phyloP scores from a whole-genome alignment of 2,888 invertebrate species.

The Liposcelis brunnea region DNA sequence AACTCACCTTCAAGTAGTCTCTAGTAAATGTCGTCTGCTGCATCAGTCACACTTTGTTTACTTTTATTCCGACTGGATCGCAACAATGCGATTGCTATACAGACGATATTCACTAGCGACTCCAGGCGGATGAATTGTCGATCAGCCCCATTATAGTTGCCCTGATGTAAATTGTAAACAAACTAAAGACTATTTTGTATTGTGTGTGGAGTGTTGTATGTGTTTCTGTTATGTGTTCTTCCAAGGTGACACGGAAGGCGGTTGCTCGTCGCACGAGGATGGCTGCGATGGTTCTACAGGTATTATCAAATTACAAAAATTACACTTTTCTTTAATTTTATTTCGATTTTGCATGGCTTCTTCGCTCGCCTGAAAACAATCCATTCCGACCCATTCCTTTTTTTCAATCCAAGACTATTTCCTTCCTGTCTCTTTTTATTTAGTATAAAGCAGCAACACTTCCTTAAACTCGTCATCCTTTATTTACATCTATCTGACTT shows the following conservation, averaged over 20 bases:
- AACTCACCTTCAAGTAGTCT: too few relatives aligned
- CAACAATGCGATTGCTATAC: too few relatives aligned
- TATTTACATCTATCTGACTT: too few relatives aligned
- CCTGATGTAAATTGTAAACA: too few relatives aligned
- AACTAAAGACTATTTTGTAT: too few relatives aligned
- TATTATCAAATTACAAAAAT: slow-evolving; percentile 26
- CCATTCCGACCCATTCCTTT: not conserved
- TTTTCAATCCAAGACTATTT: not conserved
- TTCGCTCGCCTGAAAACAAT: slow-evolving; percentile 8
- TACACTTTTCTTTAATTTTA: slow-evolving; percentile 1
- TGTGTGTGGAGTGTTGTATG: slow-evolving; percentile 21
- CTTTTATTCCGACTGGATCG: too few relatives aligned
- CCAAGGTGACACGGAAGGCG: slow-evolving; percentile 45
- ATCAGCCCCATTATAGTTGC: too few relatives aligned
- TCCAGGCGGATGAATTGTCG: too few relatives aligned
- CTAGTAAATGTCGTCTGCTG: too few relatives aligned
- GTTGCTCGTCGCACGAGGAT: slow-evolving; percentile 82
- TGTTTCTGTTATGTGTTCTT: slow-evolving; percentile 25
- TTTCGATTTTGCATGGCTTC: slow-evolving; percentile 19
- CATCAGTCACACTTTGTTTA: too few relatives aligned
- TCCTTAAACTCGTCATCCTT: not conserved
- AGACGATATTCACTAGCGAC: too few relatives aligned
- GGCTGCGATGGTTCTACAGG: slow-evolving; percentile 88
- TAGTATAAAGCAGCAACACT: slow-evolving; percentile 8
- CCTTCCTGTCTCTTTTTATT: slow-evolving; percentile 10